Base-by-base conservation (phyloP, 2,113 vertebrate species). In the Cololabis saira region DNA sequence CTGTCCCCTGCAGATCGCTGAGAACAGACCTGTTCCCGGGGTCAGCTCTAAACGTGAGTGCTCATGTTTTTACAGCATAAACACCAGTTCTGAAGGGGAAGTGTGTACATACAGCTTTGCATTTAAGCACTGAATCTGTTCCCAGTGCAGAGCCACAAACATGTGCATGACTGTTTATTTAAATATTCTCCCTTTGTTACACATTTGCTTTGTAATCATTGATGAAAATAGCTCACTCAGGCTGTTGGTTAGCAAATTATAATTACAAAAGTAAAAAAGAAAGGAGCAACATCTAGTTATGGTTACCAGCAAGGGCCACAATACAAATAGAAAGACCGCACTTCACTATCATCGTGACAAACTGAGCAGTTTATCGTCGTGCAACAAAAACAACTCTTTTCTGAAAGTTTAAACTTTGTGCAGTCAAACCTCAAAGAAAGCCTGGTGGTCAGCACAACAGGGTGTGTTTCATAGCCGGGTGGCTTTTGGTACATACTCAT, bases 31-130 rank as follows among this genome's bases (percentile, higher is more conserved):
- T 60, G 59, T 62, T 57, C 66, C 17, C 2, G 59, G 78, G 84
- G 86, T 88, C 85, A 88, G 62, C 67, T 17, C 70, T 82, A 65
- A 79, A 85, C 82, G 81, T 85, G 86, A 86, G 84, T 16, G 83
- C 75, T 72, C 81, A 79, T 87, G 83, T 87, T 91, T 90, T 89
- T 75, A 80, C 75, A 83, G 83, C 73, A 83, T 88, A 90, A 87
- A 89, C 70, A 82, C 77, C 64, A 72, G 21, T 83, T 81, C 62
- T 74, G 76, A 84, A 22, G 42, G 19, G 52, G 54, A 60, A 56
- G 55, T 14, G 14, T 60, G 60, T 61, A 70, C 47, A 70, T 18
- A 16, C 18, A 68, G n/a, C 56, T 74, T 63, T 24, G 14, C 67
- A 63, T 78, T 57, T 47, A 45, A 60, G 56, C 57, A 19, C 40